Evolutionary conservation across 2,888 invertebrate genomes (phyloP).

Genomic region (Mactromeris polynyma): DNA sequence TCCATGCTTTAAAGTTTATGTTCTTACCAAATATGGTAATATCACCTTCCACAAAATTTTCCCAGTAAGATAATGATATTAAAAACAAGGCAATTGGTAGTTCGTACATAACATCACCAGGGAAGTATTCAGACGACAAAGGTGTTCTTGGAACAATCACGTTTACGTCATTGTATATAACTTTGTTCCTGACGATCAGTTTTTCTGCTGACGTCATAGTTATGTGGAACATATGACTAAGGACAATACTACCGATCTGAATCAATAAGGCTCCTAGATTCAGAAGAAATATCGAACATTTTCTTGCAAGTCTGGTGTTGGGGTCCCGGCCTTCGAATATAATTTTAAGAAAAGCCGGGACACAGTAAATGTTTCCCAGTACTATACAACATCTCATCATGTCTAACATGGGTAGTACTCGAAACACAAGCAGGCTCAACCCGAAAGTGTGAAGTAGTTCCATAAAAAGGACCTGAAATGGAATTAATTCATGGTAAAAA

Average conservation of each 20-base stretch:
- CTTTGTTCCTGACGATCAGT: conserved; percentile 50
- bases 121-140: conserved; percentile 37
- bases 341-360: conserved; percentile 79
- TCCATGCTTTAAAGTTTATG: conserved; percentile 74
- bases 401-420: conserved; percentile 84
- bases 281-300: conserved; percentile 65
- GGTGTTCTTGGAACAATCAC: conserved; percentile 48
- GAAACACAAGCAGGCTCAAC: conserved; percentile 84
- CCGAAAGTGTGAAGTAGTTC: conserved; percentile 84
- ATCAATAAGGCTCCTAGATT: conserved; percentile 75
- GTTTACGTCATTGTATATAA: conserved; percentile 38
- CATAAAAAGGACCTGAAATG: conserved; percentile 78
- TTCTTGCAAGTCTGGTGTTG: conserved; percentile 58
- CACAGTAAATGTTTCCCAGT: conserved; percentile 78
- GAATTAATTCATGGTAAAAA: no score
- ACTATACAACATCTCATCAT: conserved; percentile 81
- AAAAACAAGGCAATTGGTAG: conserved; percentile 73
- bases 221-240: conserved; percentile 68
- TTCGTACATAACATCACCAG: conserved; percentile 69
- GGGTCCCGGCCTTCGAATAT: conserved; percentile 68
- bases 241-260: conserved; percentile 74
- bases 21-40: conserved; percentile 64
- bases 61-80: conserved; percentile 77
- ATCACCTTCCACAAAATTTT: conserved; percentile 76
- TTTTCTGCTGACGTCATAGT: conserved; percentile 68